A percentile compares a stretch with the other conserved stretches of the same genome.
Conservation (phyloP, 2,888 invertebrate species). For the Glyphotaelius pellucidus region DNA sequence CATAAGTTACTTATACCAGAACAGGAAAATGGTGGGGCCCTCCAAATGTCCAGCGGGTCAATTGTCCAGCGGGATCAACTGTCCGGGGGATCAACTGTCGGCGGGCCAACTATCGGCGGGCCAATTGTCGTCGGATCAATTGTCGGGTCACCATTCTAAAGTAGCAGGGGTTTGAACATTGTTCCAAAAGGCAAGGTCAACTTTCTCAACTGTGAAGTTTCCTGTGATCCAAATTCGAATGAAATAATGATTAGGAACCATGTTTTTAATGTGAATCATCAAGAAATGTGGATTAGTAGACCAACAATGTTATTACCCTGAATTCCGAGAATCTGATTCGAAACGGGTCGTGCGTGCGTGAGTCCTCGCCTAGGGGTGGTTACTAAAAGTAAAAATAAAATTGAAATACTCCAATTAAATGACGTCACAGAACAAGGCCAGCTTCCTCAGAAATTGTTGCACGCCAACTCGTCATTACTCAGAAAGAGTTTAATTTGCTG, state of each 20-base stretch:
- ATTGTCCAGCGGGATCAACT: no score
- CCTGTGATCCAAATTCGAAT: background rate
- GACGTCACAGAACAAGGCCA: constrained; percentile 39
- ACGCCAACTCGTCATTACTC: constrained; percentile 22
- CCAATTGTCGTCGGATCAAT: no score
- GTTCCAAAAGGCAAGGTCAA: background rate
- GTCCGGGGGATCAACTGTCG: no score
- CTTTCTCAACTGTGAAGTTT: background rate
- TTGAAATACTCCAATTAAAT: background rate
- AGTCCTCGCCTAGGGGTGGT: background rate
- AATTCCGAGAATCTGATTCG: constrained; percentile 11
- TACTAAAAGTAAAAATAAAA: constrained; percentile 16
- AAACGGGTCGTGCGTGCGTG: constrained; percentile 31
- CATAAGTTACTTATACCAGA: no score
- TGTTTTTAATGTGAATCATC: background rate
- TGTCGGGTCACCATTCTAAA: no score
- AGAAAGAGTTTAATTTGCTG: background rate
- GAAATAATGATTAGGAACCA: background rate
- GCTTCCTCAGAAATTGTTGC: constrained; percentile 3
- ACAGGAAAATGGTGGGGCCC: no score
- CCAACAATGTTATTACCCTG: background rate
- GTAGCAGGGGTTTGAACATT: no score
- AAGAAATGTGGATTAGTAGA: constrained; percentile 9
- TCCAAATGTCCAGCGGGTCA: no score
- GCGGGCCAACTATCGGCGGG: no score